Evolutionary conservation across 2,888 invertebrate species (phyloP).

Genomic region (Marasmarcha lunaedactyla): DNA sequence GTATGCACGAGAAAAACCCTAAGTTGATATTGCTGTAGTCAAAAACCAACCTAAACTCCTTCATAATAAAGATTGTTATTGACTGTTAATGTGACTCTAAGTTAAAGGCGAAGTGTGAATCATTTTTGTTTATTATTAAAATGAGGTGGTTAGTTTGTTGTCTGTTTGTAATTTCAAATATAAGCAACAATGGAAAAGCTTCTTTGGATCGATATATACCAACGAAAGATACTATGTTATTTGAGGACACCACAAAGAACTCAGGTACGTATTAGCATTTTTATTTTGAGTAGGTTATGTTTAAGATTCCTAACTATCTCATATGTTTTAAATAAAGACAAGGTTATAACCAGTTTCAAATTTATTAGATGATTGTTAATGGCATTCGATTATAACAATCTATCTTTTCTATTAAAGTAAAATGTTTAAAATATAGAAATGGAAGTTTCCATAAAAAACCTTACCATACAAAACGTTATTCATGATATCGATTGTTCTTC

Average conservation of each 20-base stretch:
- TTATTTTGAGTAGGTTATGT: too few species aligned
- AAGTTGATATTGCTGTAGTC: neutral
- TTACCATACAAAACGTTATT: too few species aligned
- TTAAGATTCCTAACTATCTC: too few species aligned
- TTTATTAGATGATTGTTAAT: too few species aligned
- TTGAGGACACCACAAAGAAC: conserved; percentile 44
- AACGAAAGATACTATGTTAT: conserved; percentile 30
- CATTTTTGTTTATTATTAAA: conserved; percentile 11
- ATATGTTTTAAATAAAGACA: too few species aligned
- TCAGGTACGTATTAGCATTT: conserved; percentile 33
- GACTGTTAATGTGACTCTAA: neutral
- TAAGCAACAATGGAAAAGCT: conserved; percentile 52
- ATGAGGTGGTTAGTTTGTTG: conserved; percentile 49
- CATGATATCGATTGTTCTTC: too few species aligned
- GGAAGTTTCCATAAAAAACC: too few species aligned
- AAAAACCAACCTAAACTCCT: neutral
- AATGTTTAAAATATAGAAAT: too few species aligned
- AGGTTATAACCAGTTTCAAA: too few species aligned
- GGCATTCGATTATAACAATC: too few species aligned
- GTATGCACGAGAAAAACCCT: neutral
- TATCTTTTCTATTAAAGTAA: too few species aligned
- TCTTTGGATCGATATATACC: conserved; percentile 50
- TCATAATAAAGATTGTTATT: neutral
- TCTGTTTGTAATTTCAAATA: conserved; percentile 43
- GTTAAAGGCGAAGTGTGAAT: too few species aligned